Conservation (phyloP, 2,113 vertebrate genomes). For the Chaetorhynchus papuensis region DNA sequence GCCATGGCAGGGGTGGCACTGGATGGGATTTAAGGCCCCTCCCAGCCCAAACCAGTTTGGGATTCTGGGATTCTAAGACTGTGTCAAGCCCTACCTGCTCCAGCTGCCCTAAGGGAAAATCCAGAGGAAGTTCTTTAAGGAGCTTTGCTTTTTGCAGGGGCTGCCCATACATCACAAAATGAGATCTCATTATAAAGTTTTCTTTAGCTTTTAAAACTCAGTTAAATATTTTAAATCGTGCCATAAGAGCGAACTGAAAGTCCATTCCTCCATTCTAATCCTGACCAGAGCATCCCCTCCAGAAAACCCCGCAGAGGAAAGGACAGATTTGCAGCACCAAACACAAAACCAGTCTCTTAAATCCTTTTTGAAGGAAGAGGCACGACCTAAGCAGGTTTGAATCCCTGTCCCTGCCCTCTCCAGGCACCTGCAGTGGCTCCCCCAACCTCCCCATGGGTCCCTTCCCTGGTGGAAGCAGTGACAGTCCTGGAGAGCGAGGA, state of each 20-base stretch:
- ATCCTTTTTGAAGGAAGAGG: neutral
- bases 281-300: neutral
- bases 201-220: neutral
- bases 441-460: neutral
- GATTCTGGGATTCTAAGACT: neutral
- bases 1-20: neutral
- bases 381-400: neutral
- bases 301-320: neutral
- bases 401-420: no score
- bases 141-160: neutral
- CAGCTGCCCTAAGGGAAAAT: neutral
- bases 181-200: neutral
- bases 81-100: neutral
- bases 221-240: neutral
- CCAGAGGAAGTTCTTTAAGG: neutral
- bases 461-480: neutral
- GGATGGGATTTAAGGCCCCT: neutral
- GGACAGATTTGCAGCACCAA: neutral
- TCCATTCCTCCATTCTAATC: neutral
- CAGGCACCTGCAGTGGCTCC: neutral
- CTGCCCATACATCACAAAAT: neutral
- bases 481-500: neutral
- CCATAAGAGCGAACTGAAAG: neutral
- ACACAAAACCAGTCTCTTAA: neutral
- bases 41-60: neutral